Percentiles rank a stretch among this genome's conserved stretches.
phyloP scores from a whole-genome alignment of 1,140 invertebrate genomes.

The Drosophila repletoides region DNA sequence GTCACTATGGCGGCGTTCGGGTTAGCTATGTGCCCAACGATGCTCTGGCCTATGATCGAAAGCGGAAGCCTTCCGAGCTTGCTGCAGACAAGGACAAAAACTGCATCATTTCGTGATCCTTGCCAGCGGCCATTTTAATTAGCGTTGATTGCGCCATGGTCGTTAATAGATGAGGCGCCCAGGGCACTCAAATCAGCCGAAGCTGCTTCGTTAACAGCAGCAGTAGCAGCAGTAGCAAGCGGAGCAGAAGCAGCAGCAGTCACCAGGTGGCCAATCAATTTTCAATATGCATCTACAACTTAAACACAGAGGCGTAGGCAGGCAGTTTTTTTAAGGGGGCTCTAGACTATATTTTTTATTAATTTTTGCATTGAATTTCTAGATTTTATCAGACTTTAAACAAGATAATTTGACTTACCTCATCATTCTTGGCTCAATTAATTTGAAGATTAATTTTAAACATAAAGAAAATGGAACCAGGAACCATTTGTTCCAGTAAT shows the following conservation, averaged over 20 bases:
- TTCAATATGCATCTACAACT: neutral
- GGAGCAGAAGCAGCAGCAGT: slow-evolving; percentile 19
- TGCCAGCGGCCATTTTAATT: slow-evolving; percentile 54
- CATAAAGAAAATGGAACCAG: too few relatives aligned
- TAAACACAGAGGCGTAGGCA: neutral
- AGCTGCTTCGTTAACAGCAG: too few relatives aligned
- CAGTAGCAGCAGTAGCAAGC: too few relatives aligned
- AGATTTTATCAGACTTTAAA: too few relatives aligned
- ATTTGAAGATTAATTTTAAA: too few relatives aligned
- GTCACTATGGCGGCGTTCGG: slow-evolving; percentile 92
- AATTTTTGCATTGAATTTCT: too few relatives aligned
- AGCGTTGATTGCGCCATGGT: slow-evolving; percentile 37
- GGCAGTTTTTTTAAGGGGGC: too few relatives aligned
- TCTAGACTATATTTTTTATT: too few relatives aligned
- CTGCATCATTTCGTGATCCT: slow-evolving; percentile 87
- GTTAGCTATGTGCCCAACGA: slow-evolving; percentile 96
- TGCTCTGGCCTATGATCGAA: slow-evolving; percentile 89
- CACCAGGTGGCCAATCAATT: slow-evolving; percentile 40
- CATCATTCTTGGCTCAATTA: too few relatives aligned
- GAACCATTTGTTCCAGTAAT: too few relatives aligned
- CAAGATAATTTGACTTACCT: too few relatives aligned
- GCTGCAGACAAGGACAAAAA: slow-evolving; percentile 85
- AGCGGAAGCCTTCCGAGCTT: slow-evolving; percentile 84
- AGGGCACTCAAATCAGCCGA: neutral
- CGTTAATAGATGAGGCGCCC: slow-evolving; percentile 30